phyloP scores from a whole-genome alignment of 1,140 invertebrate genomes.

The Rhyzopertha dominica region DNA sequence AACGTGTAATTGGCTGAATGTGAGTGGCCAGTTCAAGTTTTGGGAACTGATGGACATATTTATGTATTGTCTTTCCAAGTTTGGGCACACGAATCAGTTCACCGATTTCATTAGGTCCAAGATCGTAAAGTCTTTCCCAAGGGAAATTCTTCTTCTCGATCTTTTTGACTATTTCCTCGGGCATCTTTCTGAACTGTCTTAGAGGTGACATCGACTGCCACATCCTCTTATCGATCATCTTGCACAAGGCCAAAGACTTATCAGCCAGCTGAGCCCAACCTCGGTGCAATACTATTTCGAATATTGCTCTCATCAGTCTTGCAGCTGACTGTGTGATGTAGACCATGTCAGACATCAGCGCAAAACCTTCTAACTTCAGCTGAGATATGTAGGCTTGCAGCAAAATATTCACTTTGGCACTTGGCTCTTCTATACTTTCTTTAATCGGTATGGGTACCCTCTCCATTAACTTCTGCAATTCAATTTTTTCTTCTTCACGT shows the following conservation, averaged over 20 bases:
- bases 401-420: slow-evolving; percentile 94
- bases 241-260: slow-evolving; percentile 92
- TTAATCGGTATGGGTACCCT: slow-evolving; percentile 98
- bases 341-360: slow-evolving; percentile 98
- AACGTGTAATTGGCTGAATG: slow-evolving; percentile 96
- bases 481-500: slow-evolving; percentile 96
- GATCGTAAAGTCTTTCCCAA: slow-evolving; percentile 91
- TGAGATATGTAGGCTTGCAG: slow-evolving; percentile 98
- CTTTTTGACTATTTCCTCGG: slow-evolving; percentile 95
- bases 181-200: slow-evolving; percentile 96
- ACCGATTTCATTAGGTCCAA: slow-evolving; percentile 96
- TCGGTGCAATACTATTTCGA: slow-evolving; percentile 84
- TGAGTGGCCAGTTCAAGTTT: slow-evolving; percentile 92
- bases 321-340: slow-evolving; percentile 98
- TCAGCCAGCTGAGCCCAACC: slow-evolving; percentile 98
- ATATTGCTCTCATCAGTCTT: slow-evolving; percentile 92
- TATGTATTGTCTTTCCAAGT: slow-evolving; percentile 95
- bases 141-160: slow-evolving; percentile 98
- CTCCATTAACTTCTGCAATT: slow-evolving; percentile 95
- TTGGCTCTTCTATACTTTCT: slow-evolving; percentile 97
- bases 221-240: slow-evolving; percentile 98
- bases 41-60: slow-evolving; percentile 96
- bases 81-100: slow-evolving; percentile 95
- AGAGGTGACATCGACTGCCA: slow-evolving; percentile 99
- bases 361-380: slow-evolving; percentile 96